phyloP scores from a whole-genome alignment of 2,113 vertebrate genomes.

The Tursiops truncatus region DNA sequence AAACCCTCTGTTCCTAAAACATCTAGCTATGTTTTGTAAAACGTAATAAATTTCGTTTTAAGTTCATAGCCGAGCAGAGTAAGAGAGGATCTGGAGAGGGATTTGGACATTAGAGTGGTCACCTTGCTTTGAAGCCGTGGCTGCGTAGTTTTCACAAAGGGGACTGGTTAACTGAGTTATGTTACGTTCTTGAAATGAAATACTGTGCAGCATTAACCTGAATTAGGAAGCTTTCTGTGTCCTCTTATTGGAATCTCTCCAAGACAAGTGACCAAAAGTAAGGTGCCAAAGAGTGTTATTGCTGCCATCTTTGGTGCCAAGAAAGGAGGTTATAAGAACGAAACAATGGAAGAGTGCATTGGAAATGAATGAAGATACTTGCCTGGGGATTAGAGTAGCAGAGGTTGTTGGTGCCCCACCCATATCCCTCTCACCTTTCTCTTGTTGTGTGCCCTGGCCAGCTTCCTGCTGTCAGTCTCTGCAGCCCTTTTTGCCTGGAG shows the following conservation, averaged over 20 bases:
- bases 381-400: too few species aligned
- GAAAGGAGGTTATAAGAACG: neutral
- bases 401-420: neutral
- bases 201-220: neutral
- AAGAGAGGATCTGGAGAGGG: neutral
- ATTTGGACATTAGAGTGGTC: neutral
- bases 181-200: neutral
- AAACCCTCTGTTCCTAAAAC: neutral
- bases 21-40: neutral
- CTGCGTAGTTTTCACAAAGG: neutral
- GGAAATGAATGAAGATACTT: neutral
- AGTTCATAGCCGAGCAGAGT: neutral
- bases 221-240: neutral
- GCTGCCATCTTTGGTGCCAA: neutral
- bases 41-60: neutral
- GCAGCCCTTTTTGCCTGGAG: neutral
- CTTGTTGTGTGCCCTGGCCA: neutral
- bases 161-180: neutral
- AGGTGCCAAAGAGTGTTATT: neutral
- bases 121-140: neutral
- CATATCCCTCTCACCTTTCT: rapidly evolving
- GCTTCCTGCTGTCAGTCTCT: neutral
- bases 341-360: neutral
- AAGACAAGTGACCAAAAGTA: neutral
- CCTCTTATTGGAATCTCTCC: neutral